Base-by-base conservation (phyloP, 2,888 invertebrate species). In the Tenthredo notha region DNA sequence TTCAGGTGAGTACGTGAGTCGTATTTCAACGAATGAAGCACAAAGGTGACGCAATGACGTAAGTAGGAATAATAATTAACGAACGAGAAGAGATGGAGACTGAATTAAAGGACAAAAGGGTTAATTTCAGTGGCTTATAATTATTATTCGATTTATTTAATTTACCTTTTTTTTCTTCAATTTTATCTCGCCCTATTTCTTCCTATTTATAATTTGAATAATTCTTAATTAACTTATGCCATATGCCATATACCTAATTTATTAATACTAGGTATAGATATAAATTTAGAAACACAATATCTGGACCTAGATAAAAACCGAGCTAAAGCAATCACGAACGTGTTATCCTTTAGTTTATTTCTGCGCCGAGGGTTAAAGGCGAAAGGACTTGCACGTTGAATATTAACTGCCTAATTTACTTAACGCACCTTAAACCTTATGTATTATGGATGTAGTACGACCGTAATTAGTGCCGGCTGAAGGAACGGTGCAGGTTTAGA, bases 31-130 rank as follows among this genome's bases (percentile, higher is more conserved):
- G 58, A 80, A 80, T 80, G 80, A 80, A 80, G 80, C 80, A 80
- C 80, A 80, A 80, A 61, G 80, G 80, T 80, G 80, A 80, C 80
- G 80, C 61, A 50, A 80, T 80, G 80, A 80, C 80, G 80, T 80
- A 80, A 80, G 80, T 80, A 43, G 43, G 7, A 74, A n/a, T 21
- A 25, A 25, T 40, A 33, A 67, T 67, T 67, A 15, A 67, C 33
- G 18, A 67, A 15, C 29, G 18, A 58, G 18, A 21, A 58, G 58
- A 18, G 58, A 58, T 21, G 47, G 47, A 47, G 47, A 47, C 58
- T 58, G 58, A 58, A 21, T 47, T 47, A 58, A 21, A 58, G 21
- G 58, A 58, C 58, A n/a, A 58, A 58, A 58, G 58, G 21, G n/a
- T 18, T 21, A n/a, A 58, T 58, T 58, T 58, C n/a, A n/a, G 58